Evolutionary conservation across 2,888 invertebrate species (phyloP), one percentile per base, ranked within the genome.

Genomic region (Pherbina coryleti): DNA sequence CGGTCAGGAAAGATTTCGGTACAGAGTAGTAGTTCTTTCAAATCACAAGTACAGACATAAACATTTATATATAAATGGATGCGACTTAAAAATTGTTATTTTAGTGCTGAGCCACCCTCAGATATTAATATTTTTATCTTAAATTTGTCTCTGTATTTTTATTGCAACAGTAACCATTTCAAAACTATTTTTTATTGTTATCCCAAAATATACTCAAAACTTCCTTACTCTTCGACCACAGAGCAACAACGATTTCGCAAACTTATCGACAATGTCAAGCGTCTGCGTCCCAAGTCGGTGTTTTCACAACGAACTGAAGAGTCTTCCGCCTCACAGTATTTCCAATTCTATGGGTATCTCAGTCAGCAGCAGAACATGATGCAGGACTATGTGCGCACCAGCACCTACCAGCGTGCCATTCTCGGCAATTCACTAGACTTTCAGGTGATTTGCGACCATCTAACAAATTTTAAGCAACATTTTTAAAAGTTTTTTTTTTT

Each of bases 331-430:
- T 95, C 96, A 91, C 99, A 99, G 91, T 99, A 99, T 92, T 99
- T 99, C 89, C 98, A 99, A 92, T 99, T 99, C 91, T 99, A 99
- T 91, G 98, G 99, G 82, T 99, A 98, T 91, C 91, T 99, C 83
- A 98, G 98, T 77, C 99, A 99, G 89, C 99, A 99, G 90, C 99
- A 99, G 91, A 99, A 99, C 89, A 99, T 99, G 99, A 96, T 99
- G 96, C 99, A 99, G 91, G 99, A 99, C 90, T 99, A 97, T 90
- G 97, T 99, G 82, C 92, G 99, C 84, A 99, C 99, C 66, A 97
- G 98, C 88, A 99, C 99, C 77, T 99, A 99, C 90, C 99, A 99
- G 90, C 93, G 97, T 85, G 99, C 99, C 77, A 98, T 99, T 89
- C 91, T 98, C 81, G 94, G 96, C 75, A 99, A 99, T 91, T 92